Base-by-base conservation (phyloP, 2,797 vertebrate genomes). In the Poeciliopsis gracilis region DNA sequence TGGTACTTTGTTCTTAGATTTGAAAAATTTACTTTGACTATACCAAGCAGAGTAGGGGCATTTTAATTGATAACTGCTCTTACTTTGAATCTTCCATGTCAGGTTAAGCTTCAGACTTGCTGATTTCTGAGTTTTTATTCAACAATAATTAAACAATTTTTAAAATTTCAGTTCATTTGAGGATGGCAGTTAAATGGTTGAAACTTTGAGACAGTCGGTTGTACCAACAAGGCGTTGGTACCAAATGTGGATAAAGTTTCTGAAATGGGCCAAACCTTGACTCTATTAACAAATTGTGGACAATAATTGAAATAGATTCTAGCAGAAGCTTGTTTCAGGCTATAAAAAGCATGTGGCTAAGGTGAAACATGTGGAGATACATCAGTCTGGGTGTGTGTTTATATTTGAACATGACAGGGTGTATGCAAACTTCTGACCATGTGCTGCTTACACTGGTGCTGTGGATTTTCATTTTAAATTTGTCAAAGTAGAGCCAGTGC, bases 381-480 rank as follows among this genome's bases (percentile, higher is more conserved):
- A n/a, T 9, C 33, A 61, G 28, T 33, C 28, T 7, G 59, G 8
- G 33, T 36, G 33, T 66, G n/a, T 61, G 30, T 61, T 61, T 18
- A 33, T 9, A 61, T 61, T 61, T 61, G 28, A 61, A 30, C 15
- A 3, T 43, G 11, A 38, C 38, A 55, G 20, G 23, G 23, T 45
- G 11, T 43, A 43, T n/a, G 38, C n/a, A 43, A 69, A 69, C 38
- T 43, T 69, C 36, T 67, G 63, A 69, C 66, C 41, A 13, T 25
- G 2, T 23, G 25, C 18, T 15, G 36, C 94, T 93, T 92, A 99
- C 98, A 0, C 96, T 97, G 66, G 96, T 95, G 86, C 97, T 98
- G 94, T 99, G 98, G 76, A 99, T 98, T 91, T 97, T 99, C 98
- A 99, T 99, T 92, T 99, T 99, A 78, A 99, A 99, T 90, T 99